These are phyloP conservation scores for Ciona savignyi DNA, from an alignment of 23 tunicate species.

Conservation along the genomic window DNA sequence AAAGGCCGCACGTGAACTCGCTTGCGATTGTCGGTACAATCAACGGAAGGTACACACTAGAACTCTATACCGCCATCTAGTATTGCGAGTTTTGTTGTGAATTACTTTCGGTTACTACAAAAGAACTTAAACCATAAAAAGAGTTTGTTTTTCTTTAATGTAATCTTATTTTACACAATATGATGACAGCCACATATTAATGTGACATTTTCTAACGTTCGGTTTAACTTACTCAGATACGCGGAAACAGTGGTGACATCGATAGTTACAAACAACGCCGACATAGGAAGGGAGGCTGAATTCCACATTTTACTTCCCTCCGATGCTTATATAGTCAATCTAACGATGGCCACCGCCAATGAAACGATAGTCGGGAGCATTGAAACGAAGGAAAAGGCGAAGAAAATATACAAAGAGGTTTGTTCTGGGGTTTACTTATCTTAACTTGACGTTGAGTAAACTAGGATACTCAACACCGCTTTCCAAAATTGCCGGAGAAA, in stretches of 20 bases:
- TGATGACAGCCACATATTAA: not conserved
- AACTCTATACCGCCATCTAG: too few species aligned
- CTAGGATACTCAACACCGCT: not conserved
- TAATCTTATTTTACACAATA: not conserved
- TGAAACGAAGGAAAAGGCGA: conserved; percentile 76
- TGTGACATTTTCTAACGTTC: not conserved
- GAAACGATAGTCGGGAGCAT: conserved; percentile 69
- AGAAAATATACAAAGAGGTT: conserved; percentile 73
- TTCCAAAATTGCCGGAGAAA: not conserved
- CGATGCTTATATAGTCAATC: conserved; percentile 59
- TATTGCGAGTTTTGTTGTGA: too few species aligned
- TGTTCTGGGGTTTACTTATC: too few species aligned
- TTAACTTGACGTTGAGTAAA: not conserved
- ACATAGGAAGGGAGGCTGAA: conserved; percentile 76
- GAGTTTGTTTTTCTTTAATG: too few species aligned
- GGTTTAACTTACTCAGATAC: conserved; percentile 20
- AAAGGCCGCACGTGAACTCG: conserved; percentile 51
- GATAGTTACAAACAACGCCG: conserved; percentile 74
- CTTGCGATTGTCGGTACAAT: conserved; percentile 31
- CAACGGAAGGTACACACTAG: conserved; percentile 32
- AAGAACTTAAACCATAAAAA: too few species aligned
- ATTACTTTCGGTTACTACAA: too few species aligned
- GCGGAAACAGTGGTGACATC: conserved; percentile 85
- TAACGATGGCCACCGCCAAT: conserved; percentile 47
- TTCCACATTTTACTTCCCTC: conserved; percentile 63